These are phyloP conservation scores for Epinephelus moara DNA, from an alignment of 2,113 vertebrate species.

Conservation along the genomic window DNA sequence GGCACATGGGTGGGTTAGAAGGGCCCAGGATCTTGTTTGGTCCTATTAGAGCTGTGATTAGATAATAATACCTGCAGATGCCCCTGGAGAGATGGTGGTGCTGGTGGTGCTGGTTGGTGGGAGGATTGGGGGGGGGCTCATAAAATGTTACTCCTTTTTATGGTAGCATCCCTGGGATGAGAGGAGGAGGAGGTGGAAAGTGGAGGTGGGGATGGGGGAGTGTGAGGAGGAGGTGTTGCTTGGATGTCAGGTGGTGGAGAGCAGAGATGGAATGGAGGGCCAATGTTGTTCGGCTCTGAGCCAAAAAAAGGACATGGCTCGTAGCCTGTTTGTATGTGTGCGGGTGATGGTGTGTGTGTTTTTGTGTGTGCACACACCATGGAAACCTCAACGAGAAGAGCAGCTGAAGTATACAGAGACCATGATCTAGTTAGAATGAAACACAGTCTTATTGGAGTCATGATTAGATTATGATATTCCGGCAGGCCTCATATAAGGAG, in stretches of 20 bases:
- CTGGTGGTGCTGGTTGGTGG: constrained; percentile 30
- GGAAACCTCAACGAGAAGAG: constrained; percentile 42
- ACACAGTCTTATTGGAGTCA: constrained; percentile 47
- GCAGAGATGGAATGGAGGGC: constrained; percentile 40
- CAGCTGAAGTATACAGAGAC: constrained; percentile 29
- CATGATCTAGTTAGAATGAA: constrained; percentile 63
- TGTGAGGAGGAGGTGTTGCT: constrained; percentile 50
- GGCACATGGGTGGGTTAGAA: constrained; percentile 40
- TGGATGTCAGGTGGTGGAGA: constrained; percentile 49
- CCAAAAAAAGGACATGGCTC: constrained; percentile 42
- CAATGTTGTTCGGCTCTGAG: constrained; percentile 27
- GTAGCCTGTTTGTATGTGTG: constrained; percentile 2
- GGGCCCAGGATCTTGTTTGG: constrained; percentile 50
- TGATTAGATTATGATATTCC: constrained; percentile 68
- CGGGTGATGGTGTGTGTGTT: not conserved
- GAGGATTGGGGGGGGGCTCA: not conserved
- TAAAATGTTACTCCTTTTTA: constrained; percentile 58
- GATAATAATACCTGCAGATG: constrained; percentile 54
- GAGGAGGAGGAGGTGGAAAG: constrained; percentile 15
- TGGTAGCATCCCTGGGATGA: constrained; percentile 46
- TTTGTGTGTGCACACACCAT: constrained; percentile 9
- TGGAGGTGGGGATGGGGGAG: constrained; percentile 16
- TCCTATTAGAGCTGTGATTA: constrained; percentile 67
- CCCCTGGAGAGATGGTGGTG: constrained; percentile 39
- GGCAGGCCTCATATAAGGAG: constrained; percentile 43